These are phyloP conservation scores for Rhea americana DNA, from an alignment of 2,113 vertebrate species.

Conservation along the genomic window DNA sequence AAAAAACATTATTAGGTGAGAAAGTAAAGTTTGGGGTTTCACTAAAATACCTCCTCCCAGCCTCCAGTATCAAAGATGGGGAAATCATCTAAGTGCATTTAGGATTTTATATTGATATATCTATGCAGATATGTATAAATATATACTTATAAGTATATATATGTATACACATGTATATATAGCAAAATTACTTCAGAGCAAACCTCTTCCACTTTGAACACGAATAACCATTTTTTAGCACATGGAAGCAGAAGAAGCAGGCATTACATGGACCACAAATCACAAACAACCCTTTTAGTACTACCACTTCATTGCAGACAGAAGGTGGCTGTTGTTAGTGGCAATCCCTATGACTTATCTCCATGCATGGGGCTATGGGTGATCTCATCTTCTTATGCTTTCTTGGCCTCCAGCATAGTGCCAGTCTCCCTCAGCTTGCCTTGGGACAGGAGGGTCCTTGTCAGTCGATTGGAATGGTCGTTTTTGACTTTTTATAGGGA, in stretches of 20 bases:
- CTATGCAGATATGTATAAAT: neutral
- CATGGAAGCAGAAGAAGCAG: neutral
- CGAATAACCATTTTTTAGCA: neutral
- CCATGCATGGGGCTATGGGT: neutral
- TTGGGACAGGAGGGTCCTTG: accelerated
- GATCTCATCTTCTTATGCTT: neutral
- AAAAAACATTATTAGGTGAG: neutral
- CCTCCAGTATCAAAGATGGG: neutral
- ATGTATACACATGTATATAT: neutral
- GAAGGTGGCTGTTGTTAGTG: neutral
- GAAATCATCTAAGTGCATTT: neutral
- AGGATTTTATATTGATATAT: neutral
- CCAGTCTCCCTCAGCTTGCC: neutral
- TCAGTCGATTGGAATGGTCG: neutral
- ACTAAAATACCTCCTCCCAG: neutral
- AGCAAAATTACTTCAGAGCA: neutral
- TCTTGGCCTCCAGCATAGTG: neutral
- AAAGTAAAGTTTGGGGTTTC: neutral
- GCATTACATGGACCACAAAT: accelerated
- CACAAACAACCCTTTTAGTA: neutral
- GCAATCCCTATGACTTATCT: neutral
- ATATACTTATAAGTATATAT: neutral
- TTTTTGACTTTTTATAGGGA: neutral
- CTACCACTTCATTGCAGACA: neutral
- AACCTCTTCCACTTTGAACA: neutral